Evolutionary conservation across 2,797 vertebrate species (phyloP).

Genomic region (Peromyscus nudipes): DNA sequence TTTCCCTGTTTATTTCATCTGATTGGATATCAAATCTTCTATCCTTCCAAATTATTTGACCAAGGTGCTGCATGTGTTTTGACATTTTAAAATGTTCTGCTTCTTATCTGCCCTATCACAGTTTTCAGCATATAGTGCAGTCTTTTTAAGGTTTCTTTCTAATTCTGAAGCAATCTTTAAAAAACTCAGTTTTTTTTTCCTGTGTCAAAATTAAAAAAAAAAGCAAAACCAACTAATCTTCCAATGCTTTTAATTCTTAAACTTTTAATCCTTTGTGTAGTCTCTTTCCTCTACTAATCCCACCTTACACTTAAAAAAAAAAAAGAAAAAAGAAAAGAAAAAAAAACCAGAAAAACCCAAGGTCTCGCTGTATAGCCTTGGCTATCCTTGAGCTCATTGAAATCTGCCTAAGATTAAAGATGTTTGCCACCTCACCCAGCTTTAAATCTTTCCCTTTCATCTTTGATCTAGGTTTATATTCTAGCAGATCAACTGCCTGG

Average conservation of each 20-base stretch:
- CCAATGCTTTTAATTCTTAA: background rate
- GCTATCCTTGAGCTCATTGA: background rate
- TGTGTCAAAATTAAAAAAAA: background rate
- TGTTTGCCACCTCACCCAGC: background rate
- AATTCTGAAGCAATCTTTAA: background rate
- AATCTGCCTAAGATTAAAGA: background rate
- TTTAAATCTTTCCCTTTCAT: background rate
- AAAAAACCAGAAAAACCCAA: background rate
- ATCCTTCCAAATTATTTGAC: background rate
- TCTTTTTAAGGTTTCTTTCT: background rate
- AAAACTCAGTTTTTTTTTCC: background rate
- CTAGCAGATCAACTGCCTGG: background rate
- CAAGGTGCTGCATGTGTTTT: background rate
- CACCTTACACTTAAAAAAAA: background rate
- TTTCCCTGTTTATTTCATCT: background rate
- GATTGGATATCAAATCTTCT: background rate
- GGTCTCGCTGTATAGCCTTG: background rate
- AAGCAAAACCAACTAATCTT: background rate
- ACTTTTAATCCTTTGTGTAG: background rate
- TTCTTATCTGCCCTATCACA: background rate
- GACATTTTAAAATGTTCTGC: slow-evolving; percentile 40
- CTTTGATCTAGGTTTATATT: background rate
- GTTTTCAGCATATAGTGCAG: background rate
- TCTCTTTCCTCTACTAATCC: background rate
- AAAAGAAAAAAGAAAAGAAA: background rate